phyloP scores from a whole-genome alignment of 2,113 vertebrate species.

The Crotalus helleri region DNA sequence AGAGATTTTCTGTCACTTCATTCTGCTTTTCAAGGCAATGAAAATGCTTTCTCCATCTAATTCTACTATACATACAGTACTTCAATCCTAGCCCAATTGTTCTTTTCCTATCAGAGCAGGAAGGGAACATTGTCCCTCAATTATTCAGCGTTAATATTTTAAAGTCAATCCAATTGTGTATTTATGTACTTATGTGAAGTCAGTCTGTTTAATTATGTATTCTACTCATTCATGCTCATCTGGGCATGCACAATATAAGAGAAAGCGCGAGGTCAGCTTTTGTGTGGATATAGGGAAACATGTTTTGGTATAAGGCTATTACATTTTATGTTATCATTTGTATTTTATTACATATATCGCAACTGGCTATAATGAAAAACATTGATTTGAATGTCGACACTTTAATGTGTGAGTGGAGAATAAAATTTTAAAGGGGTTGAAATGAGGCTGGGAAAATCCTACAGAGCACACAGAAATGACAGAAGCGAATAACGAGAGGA shows the following conservation, averaged over 20 bases:
- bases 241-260: not conserved
- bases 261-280: fast-evolving
- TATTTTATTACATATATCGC: not conserved
- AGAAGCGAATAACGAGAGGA: not conserved
- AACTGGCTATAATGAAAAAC: not conserved
- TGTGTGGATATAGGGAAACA: not conserved
- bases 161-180: not conserved
- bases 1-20: not conserved
- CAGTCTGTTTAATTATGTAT: not conserved
- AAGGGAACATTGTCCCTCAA: not conserved
- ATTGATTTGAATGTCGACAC: not conserved
- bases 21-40: not conserved
- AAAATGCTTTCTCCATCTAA: not conserved
- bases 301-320: not conserved
- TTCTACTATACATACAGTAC: not conserved
- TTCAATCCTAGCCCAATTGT: not conserved
- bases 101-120: not conserved
- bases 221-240: not conserved
- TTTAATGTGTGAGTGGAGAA: not conserved
- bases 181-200: not conserved
- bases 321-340: not conserved
- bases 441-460: not conserved
- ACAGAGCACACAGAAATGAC: not conserved
- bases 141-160: not conserved
- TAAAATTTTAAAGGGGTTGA: not conserved